Percentiles rank a stretch among this genome's conserved stretches.
Conservation (phyloP, 2,888 invertebrate genomes). For the Parelbella ahira region DNA sequence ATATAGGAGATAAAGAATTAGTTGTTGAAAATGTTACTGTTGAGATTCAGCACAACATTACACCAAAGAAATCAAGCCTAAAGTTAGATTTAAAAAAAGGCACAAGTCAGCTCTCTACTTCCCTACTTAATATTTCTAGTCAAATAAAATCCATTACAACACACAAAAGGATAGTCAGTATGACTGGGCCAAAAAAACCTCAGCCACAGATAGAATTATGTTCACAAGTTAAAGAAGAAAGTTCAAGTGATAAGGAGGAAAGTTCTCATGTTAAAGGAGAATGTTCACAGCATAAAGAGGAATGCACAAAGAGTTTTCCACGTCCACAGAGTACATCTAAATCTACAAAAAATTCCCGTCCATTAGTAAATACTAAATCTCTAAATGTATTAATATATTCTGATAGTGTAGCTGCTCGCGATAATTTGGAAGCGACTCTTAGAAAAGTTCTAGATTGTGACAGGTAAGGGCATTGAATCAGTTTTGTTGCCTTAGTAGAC, state of each 20-base stretch:
- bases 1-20: constrained; percentile 50
- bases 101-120: constrained; percentile 65
- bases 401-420: constrained; percentile 86
- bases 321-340: constrained; percentile 54
- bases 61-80: constrained; percentile 71
- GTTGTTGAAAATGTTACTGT: constrained; percentile 72
- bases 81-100: constrained; percentile 71
- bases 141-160: constrained; percentile 75
- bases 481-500: too few relatives aligned
- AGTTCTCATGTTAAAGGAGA: constrained; percentile 1
- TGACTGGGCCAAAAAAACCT: constrained; percentile 65
- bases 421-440: constrained; percentile 86
- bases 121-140: constrained; percentile 71
- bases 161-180: constrained; percentile 70
- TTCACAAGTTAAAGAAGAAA: constrained; percentile 53
- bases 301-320: constrained; percentile 44
- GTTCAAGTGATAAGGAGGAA: constrained; percentile 2
- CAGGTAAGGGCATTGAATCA: constrained; percentile 84
- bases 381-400: constrained; percentile 91
- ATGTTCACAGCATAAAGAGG: constrained; percentile 46
- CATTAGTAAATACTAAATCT: constrained; percentile 83
- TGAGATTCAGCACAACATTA: constrained; percentile 74
- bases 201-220: constrained; percentile 50
- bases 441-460: constrained; percentile 85
- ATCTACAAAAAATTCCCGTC: constrained; percentile 71